phyloP scores from a whole-genome alignment of 2,113 vertebrate genomes.

The Oryzias melastigma region DNA sequence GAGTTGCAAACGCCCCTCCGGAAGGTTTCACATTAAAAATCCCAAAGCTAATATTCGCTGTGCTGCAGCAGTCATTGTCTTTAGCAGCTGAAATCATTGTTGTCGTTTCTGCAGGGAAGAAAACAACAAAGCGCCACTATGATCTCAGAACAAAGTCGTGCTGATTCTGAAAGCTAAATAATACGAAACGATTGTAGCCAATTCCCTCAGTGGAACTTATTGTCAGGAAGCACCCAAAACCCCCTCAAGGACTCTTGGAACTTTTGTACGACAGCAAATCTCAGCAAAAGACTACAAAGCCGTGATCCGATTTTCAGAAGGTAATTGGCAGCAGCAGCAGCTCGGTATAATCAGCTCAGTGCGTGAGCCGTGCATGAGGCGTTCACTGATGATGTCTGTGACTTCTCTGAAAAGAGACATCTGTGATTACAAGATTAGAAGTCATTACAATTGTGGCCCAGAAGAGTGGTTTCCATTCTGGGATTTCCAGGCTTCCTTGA shows the following conservation, averaged over 20 bases:
- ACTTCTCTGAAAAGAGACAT: conserved; percentile 49
- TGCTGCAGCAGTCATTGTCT: conserved; percentile 12
- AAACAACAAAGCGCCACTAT: conserved; percentile 4
- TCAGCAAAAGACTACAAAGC: conserved; percentile 28
- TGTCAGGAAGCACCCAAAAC: neutral
- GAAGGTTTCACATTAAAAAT: neutral
- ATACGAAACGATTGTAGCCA: neutral
- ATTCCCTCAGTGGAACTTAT: neutral
- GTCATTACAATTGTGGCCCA: conserved; percentile 58
- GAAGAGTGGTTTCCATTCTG: conserved; percentile 43
- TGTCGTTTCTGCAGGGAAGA: conserved; percentile 12
- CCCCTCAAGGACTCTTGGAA: conserved; percentile 5
- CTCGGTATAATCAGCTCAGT: conserved; percentile 58
- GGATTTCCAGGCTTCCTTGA: conserved; percentile 35
- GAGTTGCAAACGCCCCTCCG: no score
- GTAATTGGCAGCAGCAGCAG: conserved; percentile 61
- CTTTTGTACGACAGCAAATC: conserved; percentile 23
- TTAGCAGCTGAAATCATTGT: conserved; percentile 3
- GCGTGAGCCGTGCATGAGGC: conserved; percentile 37
- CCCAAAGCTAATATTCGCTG: neutral
- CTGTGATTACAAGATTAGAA: conserved; percentile 67
- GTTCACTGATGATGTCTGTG: conserved; percentile 54
- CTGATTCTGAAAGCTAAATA: conserved; percentile 13
- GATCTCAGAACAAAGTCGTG: neutral
- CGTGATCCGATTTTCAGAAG: conserved; percentile 33